phyloP scores from a whole-genome alignment of 2,888 invertebrate species.

The Rhagophthalmus giganteus region DNA sequence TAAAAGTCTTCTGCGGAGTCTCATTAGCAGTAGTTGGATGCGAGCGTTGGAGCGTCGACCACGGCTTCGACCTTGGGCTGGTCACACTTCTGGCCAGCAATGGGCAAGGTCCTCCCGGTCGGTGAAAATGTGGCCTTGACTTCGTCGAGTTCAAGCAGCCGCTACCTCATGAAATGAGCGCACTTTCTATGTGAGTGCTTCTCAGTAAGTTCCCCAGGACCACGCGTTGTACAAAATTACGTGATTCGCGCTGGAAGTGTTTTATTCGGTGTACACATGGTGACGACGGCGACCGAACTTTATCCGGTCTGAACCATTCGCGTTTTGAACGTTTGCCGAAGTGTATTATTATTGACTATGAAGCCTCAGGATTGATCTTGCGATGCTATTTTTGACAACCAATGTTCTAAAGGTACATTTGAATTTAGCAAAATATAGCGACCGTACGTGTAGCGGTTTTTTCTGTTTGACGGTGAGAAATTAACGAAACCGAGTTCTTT shows the following conservation, averaged over 20 bases:
- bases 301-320: no score
- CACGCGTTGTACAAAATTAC: constrained; percentile 3
- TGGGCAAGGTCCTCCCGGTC: constrained; percentile 52
- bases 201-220: constrained; percentile 32
- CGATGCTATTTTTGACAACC: constrained; percentile 21
- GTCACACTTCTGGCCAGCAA: constrained; percentile 53
- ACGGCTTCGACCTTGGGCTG: constrained; percentile 51
- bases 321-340: no score
- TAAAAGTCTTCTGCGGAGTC: constrained; percentile 26
- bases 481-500: no score
- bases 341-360: no score
- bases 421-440: no score
- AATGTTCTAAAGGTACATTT: constrained; percentile 17
- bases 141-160: constrained; percentile 45
- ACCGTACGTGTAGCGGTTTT: no score
- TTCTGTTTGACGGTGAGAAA: no score
- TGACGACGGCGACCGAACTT: no score
- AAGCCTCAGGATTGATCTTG: no score
- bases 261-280: no score
- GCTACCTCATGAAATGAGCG: constrained; percentile 44
- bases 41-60: constrained; percentile 40
- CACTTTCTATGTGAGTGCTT: constrained; percentile 47
- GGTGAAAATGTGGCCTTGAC: constrained; percentile 55
- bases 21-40: constrained; percentile 41
- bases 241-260: constrained; percentile 9